phyloP scores from a whole-genome alignment of 2,888 invertebrate genomes.

The Pegoplata infirma region DNA sequence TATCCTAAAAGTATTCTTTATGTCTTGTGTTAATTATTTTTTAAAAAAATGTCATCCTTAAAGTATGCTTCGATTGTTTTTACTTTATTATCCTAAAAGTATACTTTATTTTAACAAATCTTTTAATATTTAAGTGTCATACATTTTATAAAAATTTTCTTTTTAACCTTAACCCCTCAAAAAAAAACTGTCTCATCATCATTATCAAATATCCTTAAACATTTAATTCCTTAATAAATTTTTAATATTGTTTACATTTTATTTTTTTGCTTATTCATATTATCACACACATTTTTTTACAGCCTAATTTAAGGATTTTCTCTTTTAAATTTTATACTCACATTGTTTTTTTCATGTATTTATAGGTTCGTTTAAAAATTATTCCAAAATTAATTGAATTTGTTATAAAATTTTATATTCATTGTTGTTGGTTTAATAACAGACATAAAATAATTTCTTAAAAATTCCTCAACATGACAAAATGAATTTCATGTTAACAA shows the following conservation, averaged over 20 bases:
- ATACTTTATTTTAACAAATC: neutral
- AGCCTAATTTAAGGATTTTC: slow-evolving; percentile 11
- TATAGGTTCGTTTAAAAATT: slow-evolving; percentile 1
- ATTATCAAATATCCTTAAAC: neutral
- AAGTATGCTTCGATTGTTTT: neutral
- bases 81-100: neutral
- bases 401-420: slow-evolving; percentile 7
- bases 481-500: no score
- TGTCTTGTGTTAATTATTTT: neutral
- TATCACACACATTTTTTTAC: neutral
- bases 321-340: neutral
- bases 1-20: neutral
- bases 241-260: slow-evolving; percentile 4
- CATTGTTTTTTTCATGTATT: neutral
- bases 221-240: slow-evolving; percentile 14
- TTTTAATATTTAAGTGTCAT: no score
- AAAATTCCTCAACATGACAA: no score
- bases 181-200: neutral
- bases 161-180: no score
- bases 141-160: no score
- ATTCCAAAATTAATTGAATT: slow-evolving; percentile 1
- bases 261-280: neutral
- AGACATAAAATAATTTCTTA: no score
- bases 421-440: neutral
- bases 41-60: no score